These are phyloP conservation scores for Loris lydekkerianus DNA, from an alignment of 2,797 vertebrate genomes.

Conservation along the genomic window DNA sequence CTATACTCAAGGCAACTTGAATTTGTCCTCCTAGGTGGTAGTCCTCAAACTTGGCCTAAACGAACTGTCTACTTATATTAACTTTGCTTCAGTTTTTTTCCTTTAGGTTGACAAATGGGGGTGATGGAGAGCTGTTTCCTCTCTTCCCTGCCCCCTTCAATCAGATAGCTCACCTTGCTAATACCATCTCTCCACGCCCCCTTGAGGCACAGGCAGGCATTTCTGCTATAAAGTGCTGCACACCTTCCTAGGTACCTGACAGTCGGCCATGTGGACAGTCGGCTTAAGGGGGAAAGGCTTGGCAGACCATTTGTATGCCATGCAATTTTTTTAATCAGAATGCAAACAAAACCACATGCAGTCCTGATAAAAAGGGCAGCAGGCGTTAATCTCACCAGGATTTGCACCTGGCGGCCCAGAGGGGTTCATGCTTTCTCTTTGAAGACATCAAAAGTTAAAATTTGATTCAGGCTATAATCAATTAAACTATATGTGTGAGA, in stretches of 20 bases:
- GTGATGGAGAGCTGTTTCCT: not conserved
- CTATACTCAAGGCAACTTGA: not conserved
- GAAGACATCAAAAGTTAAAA: not conserved
- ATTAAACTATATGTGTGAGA: not conserved
- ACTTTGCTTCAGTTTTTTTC: not conserved
- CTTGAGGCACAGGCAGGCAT: rapidly evolving
- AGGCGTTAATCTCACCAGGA: not conserved
- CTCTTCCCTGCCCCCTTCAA: not conserved
- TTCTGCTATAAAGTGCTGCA: not conserved
- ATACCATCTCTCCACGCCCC: not conserved
- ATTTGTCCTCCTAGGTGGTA: not conserved
- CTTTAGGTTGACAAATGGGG: not conserved
- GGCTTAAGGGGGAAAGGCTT: no score
- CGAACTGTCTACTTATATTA: not conserved
- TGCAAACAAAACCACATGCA: not conserved
- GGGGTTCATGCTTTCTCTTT: not conserved
- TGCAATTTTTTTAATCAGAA: not conserved
- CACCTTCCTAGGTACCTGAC: not conserved
- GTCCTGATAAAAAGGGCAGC: not conserved
- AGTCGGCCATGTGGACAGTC: not conserved
- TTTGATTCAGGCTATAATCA: not conserved
- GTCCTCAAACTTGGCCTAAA: not conserved
- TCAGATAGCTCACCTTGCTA: not conserved
- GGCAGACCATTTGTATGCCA: no score
- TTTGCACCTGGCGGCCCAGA: rapidly evolving